Percentiles rank a stretch among this genome's conserved stretches.
Conservation (phyloP, 2,113 vertebrate genomes). For the Colaptes auratus region DNA sequence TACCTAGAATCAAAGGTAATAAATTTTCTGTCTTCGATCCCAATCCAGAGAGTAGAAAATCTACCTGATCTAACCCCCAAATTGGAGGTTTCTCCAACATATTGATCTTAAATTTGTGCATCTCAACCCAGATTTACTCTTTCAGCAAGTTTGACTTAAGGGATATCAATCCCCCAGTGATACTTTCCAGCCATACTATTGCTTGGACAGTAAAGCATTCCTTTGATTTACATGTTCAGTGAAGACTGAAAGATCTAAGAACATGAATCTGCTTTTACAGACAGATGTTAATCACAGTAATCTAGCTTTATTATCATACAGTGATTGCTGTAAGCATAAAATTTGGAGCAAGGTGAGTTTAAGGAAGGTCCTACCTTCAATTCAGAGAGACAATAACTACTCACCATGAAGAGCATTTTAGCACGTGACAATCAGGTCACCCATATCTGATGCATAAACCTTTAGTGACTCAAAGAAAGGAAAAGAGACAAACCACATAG, state of each 20-base stretch:
- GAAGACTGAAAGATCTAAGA: not conserved
- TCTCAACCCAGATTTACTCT: not conserved
- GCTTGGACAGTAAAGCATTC: not conserved
- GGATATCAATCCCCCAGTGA: not conserved
- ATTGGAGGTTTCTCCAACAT: not conserved
- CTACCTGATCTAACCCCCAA: not conserved
- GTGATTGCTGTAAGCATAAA: not conserved
- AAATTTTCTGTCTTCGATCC: not conserved
- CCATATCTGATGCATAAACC: not conserved
- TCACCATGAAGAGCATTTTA: not conserved
- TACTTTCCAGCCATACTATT: not conserved
- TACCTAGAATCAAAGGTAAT: not conserved
- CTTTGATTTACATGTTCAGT: not conserved
- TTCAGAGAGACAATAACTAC: not conserved
- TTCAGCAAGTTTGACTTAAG: not conserved
- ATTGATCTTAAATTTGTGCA: not conserved
- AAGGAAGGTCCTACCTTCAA: not conserved
- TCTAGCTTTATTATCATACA: not conserved
- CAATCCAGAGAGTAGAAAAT: not conserved
- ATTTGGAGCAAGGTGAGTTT: not conserved
- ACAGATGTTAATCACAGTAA: not conserved
- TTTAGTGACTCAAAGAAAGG: not conserved
- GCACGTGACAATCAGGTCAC: not conserved
- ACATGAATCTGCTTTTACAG: not conserved
- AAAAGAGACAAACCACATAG: not conserved